Evolutionary conservation across 2,797 vertebrate genomes (phyloP), one percentile per base, ranked within the genome.

Genomic region (Chaenodraco wilsoni): DNA sequence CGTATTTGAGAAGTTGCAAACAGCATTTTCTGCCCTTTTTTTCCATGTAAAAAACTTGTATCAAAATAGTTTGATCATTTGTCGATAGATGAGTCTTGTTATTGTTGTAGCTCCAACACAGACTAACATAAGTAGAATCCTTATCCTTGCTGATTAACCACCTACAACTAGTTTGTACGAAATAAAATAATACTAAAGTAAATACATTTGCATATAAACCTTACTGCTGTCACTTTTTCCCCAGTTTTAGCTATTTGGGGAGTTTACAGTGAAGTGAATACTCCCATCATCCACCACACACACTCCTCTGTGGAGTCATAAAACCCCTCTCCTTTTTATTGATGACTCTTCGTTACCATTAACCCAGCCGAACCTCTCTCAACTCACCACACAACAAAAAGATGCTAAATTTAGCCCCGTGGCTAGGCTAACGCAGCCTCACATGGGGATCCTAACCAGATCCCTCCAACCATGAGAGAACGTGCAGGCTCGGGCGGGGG

Each of bases 331-430:
- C 63, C 55, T 46, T 84, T 88, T 91, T 89, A 91, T 85, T 89
- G 90, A 93, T 90, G 93, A 84, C 84, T 91, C 88, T 83, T 80
- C 64, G 76, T 93, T 90, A 89, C 89, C 91, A 84, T 92, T 84
- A 83, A 73, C 87, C 88, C 83, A 57, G 85, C 83, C 64, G 16
- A 87, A 81, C 70, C 74, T 75, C 89, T 84, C 85, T 91, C 81
- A 79, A 48, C 79, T 76, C 1, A 91, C 91, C 91, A 62, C 88
- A 89, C 85, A 71, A 84, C 78, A 80, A 63, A 79, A 80, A 84
- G 62, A 71, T 46, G 75, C 93, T 95, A 94, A 94, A 94, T 89
- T 94, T 94, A 94, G 86, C 88, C 1, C 16, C 31, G 87, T 27
- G n/a, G 85, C 88, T 74, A 87, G 60, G 82, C 80, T 80, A 88